phyloP scores from a whole-genome alignment of 2,797 vertebrate genomes.

The Cichlasoma orientale region DNA sequence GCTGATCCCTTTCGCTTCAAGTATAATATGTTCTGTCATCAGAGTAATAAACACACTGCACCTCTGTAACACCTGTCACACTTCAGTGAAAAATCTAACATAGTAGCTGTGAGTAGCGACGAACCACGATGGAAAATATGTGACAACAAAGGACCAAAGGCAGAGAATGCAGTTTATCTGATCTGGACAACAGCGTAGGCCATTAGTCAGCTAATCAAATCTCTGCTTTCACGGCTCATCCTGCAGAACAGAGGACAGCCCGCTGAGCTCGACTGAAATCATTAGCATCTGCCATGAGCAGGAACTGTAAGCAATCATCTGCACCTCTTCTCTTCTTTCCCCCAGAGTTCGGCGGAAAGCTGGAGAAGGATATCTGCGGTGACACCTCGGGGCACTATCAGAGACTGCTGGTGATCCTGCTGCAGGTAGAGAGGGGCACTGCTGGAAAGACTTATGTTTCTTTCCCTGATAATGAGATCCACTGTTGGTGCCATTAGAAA shows the following conservation, averaged over 20 bases:
- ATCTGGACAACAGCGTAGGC: conserved; percentile 33
- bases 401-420: conserved; percentile 90
- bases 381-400: conserved; percentile 93
- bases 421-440: conserved; percentile 85
- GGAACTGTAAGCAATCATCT: conserved; percentile 50
- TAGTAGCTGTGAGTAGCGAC: not conserved
- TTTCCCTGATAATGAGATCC: conserved; percentile 57
- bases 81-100: not conserved
- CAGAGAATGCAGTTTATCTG: conserved; percentile 45
- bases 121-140: not conserved
- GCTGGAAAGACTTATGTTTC: conserved; percentile 46
- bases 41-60: not conserved
- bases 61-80: not conserved
- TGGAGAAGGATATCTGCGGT: conserved; percentile 90
- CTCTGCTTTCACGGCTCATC: conserved; percentile 24
- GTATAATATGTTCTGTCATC: not conserved
- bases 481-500: conserved; percentile 62
- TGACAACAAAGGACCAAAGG: not conserved
- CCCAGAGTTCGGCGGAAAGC: conserved; percentile 86
- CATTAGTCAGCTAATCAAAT: conserved; percentile 56
- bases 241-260: conserved; percentile 23
- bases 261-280: conserved; percentile 35
- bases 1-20: not conserved
- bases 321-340: conserved; percentile 64
- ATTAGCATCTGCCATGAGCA: conserved; percentile 29